Base-by-base conservation (phyloP, 2,888 invertebrate species). In the Baccha elongata region DNA sequence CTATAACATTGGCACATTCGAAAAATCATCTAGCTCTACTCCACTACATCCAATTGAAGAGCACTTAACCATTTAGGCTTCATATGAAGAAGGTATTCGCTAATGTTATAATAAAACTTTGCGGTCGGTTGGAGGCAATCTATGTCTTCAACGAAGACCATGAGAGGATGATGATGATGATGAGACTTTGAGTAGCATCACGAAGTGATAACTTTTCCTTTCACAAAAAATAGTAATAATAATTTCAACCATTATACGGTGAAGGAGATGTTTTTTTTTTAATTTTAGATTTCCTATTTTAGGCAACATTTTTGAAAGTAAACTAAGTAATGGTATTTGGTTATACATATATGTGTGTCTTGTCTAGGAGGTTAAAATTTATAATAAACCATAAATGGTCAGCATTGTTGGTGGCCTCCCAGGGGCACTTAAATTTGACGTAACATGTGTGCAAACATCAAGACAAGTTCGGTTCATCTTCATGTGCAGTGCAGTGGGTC, bases 141-240 rank as follows among this genome's bases (percentile, higher is more conserved):
- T 58, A 71, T 60, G 60, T 53, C 23, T 60, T 29, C 17, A 60
- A 44, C 11, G 29, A 60, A 60, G 42, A 72, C 52, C 52, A 50
- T 37, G 53, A 69, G 23, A 55, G 46, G 68, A 48, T 35, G 53
- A 68, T 21, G 62, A 60, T 44, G 62, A 72, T 73, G 68, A 58
- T 67, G 73, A 29, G 40, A 62, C 29, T 44, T 15, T 15, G 19
- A 58, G 26, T 26, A 50, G 44, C 67, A 50, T 65, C 67, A 79
- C 67, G 46, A 67, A 79, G 60, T 46, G 42, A 78, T 64, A 71
- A 76, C 65, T 76, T 81, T 76, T 81, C 81, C 81, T 81, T 81
- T 81, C 81, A 81, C 76, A 71, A 81, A 74, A 68, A 23, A 17
- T 3, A 55, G 1, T 53, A 35, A 29, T 29, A 42, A 46, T 46